Evolutionary conservation across 2,113 vertebrate genomes (phyloP).

Genomic region (Vicugna pacos): DNA sequence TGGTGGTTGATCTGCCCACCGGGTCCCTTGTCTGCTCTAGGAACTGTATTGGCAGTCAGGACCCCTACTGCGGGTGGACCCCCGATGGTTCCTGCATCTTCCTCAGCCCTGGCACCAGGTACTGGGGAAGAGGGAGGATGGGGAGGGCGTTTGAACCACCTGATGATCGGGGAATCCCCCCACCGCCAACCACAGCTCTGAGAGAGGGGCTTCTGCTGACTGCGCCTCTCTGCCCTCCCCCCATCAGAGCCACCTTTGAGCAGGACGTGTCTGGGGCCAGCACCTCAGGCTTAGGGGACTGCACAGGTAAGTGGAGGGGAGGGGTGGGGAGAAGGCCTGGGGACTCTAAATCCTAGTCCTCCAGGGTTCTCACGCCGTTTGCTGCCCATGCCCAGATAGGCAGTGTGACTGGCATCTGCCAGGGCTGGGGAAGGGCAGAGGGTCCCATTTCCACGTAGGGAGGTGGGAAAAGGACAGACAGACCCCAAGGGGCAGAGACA

Average conservation of each 20-base stretch:
- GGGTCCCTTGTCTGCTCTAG: slow-evolving; percentile 77
- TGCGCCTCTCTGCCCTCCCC: fast-evolving
- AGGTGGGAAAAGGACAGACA: not conserved
- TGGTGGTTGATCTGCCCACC: fast-evolving
- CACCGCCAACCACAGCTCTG: fast-evolving
- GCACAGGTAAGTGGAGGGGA: slow-evolving; percentile 91
- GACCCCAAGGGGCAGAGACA: not conserved
- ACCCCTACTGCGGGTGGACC: slow-evolving; percentile 98
- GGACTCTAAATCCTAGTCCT: not conserved
- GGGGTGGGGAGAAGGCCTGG: fast-evolving
- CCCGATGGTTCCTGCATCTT: slow-evolving; percentile 94
- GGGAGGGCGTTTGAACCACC: fast-evolving
- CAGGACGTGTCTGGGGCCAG: slow-evolving; percentile 94
- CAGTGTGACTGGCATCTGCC: not conserved
- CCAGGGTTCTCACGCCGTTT: not conserved
- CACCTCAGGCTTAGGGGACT: slow-evolving; percentile 95
- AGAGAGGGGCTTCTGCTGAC: not conserved
- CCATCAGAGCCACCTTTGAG: slow-evolving; percentile 92
- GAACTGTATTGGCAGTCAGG: slow-evolving; percentile 94
- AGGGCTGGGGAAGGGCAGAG: not conserved
- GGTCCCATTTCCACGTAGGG: too few relatives aligned
- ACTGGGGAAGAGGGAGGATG: fast-evolving
- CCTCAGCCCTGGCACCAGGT: slow-evolving; percentile 94
- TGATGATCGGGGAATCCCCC: fast-evolving
- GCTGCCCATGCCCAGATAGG: not conserved